Evolutionary conservation across 2,888 invertebrate genomes (phyloP), one percentile per base, ranked within the genome.

Genomic region (Metopia argyrocephala): DNA sequence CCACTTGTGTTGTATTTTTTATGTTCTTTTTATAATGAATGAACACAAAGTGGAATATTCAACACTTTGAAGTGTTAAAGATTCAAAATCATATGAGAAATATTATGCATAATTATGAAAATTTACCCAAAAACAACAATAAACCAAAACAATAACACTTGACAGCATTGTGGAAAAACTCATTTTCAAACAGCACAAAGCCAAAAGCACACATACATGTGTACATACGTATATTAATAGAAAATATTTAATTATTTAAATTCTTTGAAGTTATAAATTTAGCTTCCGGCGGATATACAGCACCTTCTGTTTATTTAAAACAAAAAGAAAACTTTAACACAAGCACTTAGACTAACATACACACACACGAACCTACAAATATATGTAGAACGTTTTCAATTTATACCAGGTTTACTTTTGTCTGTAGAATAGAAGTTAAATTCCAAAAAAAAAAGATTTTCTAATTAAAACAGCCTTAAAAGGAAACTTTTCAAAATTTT

Each of bases 401-500:
- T 62, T 21, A 61, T 28, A 57, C 50, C 48, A 66, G 71, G 70
- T 45, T 38, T 31, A 61, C 45, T 45, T 23, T 57, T 74, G 20
- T 78, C 76, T 85, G 83, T 75, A 76, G 66, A 50, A 64, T 83
- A 75, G 83, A 83, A 64, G 45, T 25, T 64, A 57, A 73, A 73
- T 48, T 65, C 65, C 57, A 27, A 52, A 21, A 61, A 25, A 5
- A 23, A 18, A 23, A 38, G 83, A 86, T 85, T 86, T 87, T 87
- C 62, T 88, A 88, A 87, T 88, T 88, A 88, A 85, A 86, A 85
- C 85, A 85, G 84, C 81, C 80, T 82, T 84, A 84, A 66, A 66
- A 38, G 70, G 38, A 23, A 78, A 78, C 38, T 71, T 68, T 70
- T 66, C 45, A 78, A 78, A 69, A 78, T 74, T 82, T 84, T 66